phyloP scores from a whole-genome alignment of 2,888 invertebrate genomes.

The Brenthis daphne region DNA sequence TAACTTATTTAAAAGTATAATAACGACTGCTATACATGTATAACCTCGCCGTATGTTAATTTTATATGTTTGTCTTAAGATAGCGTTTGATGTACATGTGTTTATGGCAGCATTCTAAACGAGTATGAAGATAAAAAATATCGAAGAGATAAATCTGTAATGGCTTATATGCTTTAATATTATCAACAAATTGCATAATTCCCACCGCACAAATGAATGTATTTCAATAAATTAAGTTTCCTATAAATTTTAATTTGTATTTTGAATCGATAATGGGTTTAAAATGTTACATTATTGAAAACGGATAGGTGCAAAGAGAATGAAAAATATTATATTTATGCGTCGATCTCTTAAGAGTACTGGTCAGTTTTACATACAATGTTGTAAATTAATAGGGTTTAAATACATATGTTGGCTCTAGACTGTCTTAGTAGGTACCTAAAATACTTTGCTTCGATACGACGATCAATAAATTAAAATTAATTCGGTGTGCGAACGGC shows the following conservation, averaged over 20 bases:
- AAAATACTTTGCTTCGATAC: conserved; percentile 78
- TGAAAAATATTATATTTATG: background rate
- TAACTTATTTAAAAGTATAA: conserved; percentile 27
- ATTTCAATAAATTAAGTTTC: conserved; percentile 48
- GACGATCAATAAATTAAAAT: conserved; percentile 82
- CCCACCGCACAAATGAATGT: conserved; percentile 46
- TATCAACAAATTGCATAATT: conserved; percentile 46
- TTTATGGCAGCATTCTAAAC: conserved; percentile 21
- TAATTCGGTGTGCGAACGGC: conserved; percentile 82
- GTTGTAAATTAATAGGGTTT: conserved; percentile 11
- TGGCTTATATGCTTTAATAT: conserved; percentile 21
- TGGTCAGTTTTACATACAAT: background rate
- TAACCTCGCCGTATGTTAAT: conserved; percentile 26
- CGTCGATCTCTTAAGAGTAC: too few species aligned
- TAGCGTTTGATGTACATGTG: conserved; percentile 21
- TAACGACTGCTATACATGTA: conserved; percentile 17
- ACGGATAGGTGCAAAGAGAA: background rate
- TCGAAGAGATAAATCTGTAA: conserved; percentile 21
- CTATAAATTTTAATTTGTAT: conserved; percentile 28
- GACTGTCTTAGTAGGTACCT: conserved; percentile 65
- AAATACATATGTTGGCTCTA: conserved; percentile 3
- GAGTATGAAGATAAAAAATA: conserved; percentile 18
- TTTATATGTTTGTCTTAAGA: conserved; percentile 25
- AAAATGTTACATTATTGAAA: background rate
- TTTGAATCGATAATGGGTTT: conserved; percentile 1